Percentiles rank a stretch among this genome's conserved stretches.
Conservation (phyloP, 2,888 invertebrate species). For the Nebria brevicollis region DNA sequence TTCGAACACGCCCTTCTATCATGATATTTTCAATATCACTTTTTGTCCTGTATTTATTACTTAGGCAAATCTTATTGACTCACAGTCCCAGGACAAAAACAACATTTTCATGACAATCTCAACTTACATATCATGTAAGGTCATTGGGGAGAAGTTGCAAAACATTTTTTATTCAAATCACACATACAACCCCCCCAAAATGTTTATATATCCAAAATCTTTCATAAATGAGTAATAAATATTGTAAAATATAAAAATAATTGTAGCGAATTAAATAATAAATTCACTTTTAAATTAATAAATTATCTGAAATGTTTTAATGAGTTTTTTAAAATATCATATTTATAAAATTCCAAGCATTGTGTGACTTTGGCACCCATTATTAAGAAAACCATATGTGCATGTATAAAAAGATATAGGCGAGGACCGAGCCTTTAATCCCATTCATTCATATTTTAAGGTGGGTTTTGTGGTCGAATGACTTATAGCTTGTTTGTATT, state of each 20-base stretch:
- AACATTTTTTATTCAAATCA: no score
- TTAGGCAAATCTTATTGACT: neutral
- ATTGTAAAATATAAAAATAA: no score
- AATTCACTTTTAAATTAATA: neutral
- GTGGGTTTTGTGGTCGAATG: conserved; percentile 21
- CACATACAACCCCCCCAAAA: no score
- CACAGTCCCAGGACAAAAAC: neutral
- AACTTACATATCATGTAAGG: no score
- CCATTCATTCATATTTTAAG: conserved; percentile 27
- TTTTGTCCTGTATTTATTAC: conserved; percentile 18
- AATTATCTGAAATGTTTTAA: neutral
- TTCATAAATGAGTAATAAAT: no score
- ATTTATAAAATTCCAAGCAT: neutral
- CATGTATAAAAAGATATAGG: conserved; percentile 6
- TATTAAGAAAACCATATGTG: neutral
- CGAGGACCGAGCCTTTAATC: neutral
- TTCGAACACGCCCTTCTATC: conserved; percentile 20
- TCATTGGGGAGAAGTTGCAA: no score
- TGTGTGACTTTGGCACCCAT: conserved; percentile 11
- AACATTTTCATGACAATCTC: no score
- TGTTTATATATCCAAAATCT: no score
- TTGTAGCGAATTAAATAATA: neutral
- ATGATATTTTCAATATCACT: conserved; percentile 21
- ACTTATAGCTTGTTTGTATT: conserved; percentile 26
- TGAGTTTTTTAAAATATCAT: neutral